phyloP scores from a whole-genome alignment of 2,797 vertebrate species.

The Threskiornis aethiopicus region DNA sequence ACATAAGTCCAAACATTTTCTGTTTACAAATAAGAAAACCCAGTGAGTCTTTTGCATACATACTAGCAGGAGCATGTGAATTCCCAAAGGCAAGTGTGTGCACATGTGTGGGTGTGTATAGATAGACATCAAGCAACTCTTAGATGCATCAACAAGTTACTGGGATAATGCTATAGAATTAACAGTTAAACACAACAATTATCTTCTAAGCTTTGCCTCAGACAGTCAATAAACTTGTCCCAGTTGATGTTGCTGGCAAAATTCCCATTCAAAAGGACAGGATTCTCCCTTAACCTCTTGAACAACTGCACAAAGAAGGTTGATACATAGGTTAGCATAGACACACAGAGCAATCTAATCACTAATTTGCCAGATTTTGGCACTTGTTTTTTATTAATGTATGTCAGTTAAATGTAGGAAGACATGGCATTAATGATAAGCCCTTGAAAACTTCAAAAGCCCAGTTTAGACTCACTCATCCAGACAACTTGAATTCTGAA shows the following conservation, averaged over 20 bases:
- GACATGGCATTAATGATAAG: neutral
- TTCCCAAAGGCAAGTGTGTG: neutral
- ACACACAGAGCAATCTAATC: neutral
- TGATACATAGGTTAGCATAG: neutral
- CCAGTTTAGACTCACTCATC: neutral
- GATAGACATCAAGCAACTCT: neutral
- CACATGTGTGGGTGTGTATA: neutral
- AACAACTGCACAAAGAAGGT: neutral
- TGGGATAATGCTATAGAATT: neutral
- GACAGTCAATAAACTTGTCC: neutral
- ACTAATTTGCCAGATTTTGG: neutral
- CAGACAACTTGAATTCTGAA: neutral
- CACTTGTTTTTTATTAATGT: neutral
- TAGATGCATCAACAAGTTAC: neutral
- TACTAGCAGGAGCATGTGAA: neutral
- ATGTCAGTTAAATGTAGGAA: neutral
- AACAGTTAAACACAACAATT: slow-evolving; percentile 23
- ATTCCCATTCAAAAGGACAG: neutral
- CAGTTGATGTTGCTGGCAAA: neutral
- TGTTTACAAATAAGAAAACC: slow-evolving; percentile 64
- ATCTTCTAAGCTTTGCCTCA: neutral
- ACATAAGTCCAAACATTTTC: slow-evolving; percentile 78
- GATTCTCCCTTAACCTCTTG: neutral
- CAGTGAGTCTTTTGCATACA: neutral
- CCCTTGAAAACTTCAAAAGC: neutral